These are phyloP conservation scores for Xiphophorus couchianus DNA, from an alignment of 2,113 vertebrate genomes.

Conservation along the genomic window DNA sequence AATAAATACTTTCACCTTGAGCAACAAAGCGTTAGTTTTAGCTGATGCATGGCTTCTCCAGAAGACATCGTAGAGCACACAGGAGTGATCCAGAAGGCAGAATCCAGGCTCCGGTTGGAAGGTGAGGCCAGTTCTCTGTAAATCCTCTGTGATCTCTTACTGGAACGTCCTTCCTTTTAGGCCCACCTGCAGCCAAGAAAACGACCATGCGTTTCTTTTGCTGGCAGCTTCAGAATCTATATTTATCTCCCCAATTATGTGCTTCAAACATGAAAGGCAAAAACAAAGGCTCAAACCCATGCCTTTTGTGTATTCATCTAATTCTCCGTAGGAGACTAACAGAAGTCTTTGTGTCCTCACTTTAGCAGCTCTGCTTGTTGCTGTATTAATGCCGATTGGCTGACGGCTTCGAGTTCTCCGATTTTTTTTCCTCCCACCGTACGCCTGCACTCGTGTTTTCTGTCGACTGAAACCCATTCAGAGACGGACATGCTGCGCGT, in stretches of 20 bases:
- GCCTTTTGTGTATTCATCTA: slow-evolving; percentile 36
- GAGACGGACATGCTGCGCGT: slow-evolving; percentile 48
- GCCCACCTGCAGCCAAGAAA: slow-evolving; percentile 39
- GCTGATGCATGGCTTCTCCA: too few relatives aligned
- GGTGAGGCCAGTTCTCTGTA: too few relatives aligned
- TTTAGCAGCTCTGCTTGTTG: slow-evolving; percentile 36
- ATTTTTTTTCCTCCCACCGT: slow-evolving; percentile 53
- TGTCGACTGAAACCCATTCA: slow-evolving; percentile 56
- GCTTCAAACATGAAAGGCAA: slow-evolving; percentile 13
- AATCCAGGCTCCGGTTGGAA: too few relatives aligned
- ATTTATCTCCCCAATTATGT: slow-evolving; percentile 33
- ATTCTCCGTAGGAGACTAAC: slow-evolving; percentile 49
- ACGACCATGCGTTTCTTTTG: slow-evolving; percentile 31
- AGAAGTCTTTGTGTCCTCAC: slow-evolving; percentile 45
- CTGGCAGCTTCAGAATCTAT: slow-evolving; percentile 38
- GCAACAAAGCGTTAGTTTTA: too few relatives aligned
- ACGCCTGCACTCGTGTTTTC: slow-evolving; percentile 35
- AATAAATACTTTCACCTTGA: too few relatives aligned
- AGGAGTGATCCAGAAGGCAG: too few relatives aligned
- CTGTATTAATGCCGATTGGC: slow-evolving; percentile 56
- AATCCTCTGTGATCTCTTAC: too few relatives aligned
- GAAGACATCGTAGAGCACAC: too few relatives aligned
- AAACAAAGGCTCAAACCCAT: slow-evolving; percentile 9
- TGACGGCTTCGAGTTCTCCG: slow-evolving; percentile 47
- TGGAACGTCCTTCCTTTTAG: slow-evolving; percentile 22